phyloP scores from a whole-genome alignment of 1,140 invertebrate species.

The Idris sp. region DNA sequence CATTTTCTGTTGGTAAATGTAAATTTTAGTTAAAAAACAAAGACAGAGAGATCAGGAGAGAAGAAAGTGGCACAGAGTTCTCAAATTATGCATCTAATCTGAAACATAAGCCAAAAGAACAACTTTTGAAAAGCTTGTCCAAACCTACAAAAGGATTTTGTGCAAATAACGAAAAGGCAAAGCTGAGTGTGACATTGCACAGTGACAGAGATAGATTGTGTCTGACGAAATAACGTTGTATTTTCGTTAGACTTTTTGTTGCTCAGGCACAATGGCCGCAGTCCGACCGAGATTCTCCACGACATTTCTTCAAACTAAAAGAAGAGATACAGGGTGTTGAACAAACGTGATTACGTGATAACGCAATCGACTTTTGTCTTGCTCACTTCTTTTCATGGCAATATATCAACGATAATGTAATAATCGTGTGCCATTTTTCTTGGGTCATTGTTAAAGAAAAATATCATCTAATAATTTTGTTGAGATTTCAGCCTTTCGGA shows the following conservation, averaged over 20 bases:
- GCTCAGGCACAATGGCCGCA: constrained; percentile 17
- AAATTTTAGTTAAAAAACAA: too few species aligned
- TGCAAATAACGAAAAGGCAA: constrained; percentile 45
- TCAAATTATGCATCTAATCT: constrained; percentile 9
- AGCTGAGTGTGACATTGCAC: constrained; percentile 58
- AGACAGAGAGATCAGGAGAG: too few species aligned
- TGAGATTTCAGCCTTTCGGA: too few species aligned
- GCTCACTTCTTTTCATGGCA: constrained; percentile 50
- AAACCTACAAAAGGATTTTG: constrained; percentile 40
- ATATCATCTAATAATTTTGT: too few species aligned
- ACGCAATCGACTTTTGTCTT: constrained; percentile 60
- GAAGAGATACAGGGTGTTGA: constrained; percentile 48
- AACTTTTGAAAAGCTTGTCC: too few species aligned
- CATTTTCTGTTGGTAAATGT: too few species aligned
- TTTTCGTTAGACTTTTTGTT: constrained; percentile 56
- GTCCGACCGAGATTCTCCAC: constrained; percentile 51
- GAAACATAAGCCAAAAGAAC: constrained; percentile 10
- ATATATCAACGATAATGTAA: constrained; percentile 38
- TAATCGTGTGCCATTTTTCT: constrained; percentile 25
- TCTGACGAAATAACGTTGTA: constrained; percentile 65
- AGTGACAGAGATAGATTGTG: constrained; percentile 69
- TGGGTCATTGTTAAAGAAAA: constrained; percentile 1
- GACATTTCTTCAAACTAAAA: constrained; percentile 42
- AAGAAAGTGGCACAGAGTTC: too few species aligned
- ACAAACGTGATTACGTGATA: constrained; percentile 60